Evolutionary conservation across 2,113 vertebrate species (phyloP), one percentile per base, ranked within the genome.

Genomic region (Lota lota): DNA sequence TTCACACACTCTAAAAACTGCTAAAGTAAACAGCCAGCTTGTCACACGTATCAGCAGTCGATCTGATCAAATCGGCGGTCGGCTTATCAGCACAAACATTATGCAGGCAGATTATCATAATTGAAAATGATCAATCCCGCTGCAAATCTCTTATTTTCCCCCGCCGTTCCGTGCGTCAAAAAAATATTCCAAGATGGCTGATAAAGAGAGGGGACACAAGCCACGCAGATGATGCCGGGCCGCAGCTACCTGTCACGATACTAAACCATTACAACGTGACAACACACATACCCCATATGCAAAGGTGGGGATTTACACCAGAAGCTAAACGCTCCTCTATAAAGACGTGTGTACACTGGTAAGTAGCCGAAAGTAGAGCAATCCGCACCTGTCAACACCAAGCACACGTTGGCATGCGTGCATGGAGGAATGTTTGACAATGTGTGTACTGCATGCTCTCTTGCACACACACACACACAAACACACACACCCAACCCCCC

Each of bases 31-130:
- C 19, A 60, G 58, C 7, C 21, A 60, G 57, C 67, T 1, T 40
- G 11, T 40, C 36, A 40, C 36, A 40, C 7, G 11, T 68, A 67
- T 75, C 68, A 58, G 40, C 14, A 1, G 17, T 60, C 69, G 64
- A 83, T 79, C 69, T 69, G 62, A 84, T 77, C 70, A 61, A 65
- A 20, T 70, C 59, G 66, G 72, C 0, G 8, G n/a, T 62, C 11
- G 10, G 12, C 58, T 72, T 72, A 84, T 79, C 72, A 51, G 68
- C 64, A 57, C 8, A 0, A 75, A 69, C 70, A 65, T 68, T 40
- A 67, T 59, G 21, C 8, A 1, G 21, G 36, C 21, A 78, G 60
- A 80, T 68, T 81, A 68, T 70, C 75, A 78, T 70, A 63, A 78
- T 60, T 78, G 22, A 77, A 40, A 40, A 40, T 1, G 11, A 10